These are phyloP conservation scores for Macrotus californicus DNA, from an alignment of 2,113 vertebrate species.

Conservation along the genomic window DNA sequence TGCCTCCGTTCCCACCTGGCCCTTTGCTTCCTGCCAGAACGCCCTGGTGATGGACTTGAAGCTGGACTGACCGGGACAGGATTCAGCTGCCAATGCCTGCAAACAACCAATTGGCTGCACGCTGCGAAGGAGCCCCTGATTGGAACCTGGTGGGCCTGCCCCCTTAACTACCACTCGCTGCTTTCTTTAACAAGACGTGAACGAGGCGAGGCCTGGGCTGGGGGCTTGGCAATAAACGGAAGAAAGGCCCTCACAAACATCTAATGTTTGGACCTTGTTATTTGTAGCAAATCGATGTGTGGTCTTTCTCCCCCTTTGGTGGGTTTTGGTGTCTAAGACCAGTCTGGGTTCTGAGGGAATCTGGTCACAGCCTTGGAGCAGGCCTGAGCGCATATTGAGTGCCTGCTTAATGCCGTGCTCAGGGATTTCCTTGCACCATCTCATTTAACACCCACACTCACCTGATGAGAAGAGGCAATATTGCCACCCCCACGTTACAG, in stretches of 20 bases:
- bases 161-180: neutral
- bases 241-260: neutral
- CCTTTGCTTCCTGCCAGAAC: neutral
- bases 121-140: neutral
- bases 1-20: neutral
- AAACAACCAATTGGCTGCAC: fast-evolving
- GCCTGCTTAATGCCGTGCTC: neutral
- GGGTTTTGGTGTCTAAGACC: neutral
- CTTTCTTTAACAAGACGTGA: neutral
- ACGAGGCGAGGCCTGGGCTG: neutral
- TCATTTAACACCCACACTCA: neutral
- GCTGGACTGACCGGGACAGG: neutral
- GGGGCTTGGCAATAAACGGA: conserved; percentile 53
- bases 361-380: neutral
- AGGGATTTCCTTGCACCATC: neutral
- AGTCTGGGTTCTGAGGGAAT: neutral
- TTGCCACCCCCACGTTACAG: neutral
- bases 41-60: conserved; percentile 47
- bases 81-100: neutral
- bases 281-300: neutral
- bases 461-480: too few species aligned
- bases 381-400: neutral
- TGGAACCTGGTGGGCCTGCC: neutral
- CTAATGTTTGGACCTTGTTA: neutral
- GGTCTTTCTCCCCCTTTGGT: neutral